Conservation (phyloP, 1,140 invertebrate genomes). For the Aethina tumida region DNA sequence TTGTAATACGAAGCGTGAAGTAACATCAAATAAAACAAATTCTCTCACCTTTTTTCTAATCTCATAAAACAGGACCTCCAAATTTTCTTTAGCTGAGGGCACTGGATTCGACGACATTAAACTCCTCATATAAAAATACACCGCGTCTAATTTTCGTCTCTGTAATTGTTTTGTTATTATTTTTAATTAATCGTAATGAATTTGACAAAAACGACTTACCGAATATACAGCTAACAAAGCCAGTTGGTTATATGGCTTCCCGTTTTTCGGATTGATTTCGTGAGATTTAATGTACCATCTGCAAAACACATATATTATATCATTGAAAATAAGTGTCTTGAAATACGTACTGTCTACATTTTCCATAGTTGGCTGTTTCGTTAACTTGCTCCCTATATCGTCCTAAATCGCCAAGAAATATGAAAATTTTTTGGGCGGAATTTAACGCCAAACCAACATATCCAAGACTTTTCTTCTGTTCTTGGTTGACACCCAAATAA, state of each 20-base stretch:
- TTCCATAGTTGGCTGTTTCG: slow-evolving; percentile 74
- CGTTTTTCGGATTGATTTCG: slow-evolving; percentile 89
- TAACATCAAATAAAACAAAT: no score
- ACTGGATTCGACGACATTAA: slow-evolving; percentile 90
- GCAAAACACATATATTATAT: slow-evolving; percentile 23
- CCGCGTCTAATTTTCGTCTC: slow-evolving; percentile 90
- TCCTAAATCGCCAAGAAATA: slow-evolving; percentile 84
- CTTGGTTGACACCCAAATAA: slow-evolving; percentile 45
- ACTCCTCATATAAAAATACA: slow-evolving; percentile 94
- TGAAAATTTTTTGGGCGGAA: slow-evolving; percentile 75
- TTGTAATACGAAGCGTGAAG: no score
- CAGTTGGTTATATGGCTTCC: slow-evolving; percentile 87
- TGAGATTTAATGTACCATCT: slow-evolving; percentile 89
- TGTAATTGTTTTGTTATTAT: slow-evolving; percentile 38
- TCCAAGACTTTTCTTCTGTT: slow-evolving; percentile 51
- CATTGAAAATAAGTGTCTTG: slow-evolving; percentile 12
- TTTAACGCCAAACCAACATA: slow-evolving; percentile 66
- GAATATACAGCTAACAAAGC: slow-evolving; percentile 85
- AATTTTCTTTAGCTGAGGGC: slow-evolving; percentile 76
- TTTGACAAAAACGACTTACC: slow-evolving; percentile 46
- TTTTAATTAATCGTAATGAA: slow-evolving; percentile 3
- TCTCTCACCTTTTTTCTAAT: slow-evolving; percentile 77
- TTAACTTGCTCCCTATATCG: slow-evolving; percentile 81
- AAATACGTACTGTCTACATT: slow-evolving; percentile 66
- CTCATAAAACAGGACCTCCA: slow-evolving; percentile 85